Evolutionary conservation across 2,113 vertebrate species (phyloP).

Genomic region (Atractosteus spatula): DNA sequence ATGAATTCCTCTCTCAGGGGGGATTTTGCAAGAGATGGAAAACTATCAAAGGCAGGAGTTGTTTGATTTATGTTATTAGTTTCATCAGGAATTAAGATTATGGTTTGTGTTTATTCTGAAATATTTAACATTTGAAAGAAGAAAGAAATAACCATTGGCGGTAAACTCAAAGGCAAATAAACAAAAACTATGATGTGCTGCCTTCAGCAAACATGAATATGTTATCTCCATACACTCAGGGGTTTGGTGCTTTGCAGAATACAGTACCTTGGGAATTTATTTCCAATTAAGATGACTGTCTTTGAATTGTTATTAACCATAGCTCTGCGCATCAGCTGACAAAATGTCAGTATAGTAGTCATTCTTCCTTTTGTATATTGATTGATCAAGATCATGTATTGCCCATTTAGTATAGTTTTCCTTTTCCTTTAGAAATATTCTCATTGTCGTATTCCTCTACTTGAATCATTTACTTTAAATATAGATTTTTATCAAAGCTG

Average conservation of each 20-base stretch:
- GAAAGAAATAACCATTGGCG: neutral
- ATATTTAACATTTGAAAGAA: slow-evolving; percentile 5
- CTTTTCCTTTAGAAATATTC: no score
- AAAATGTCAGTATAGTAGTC: no score
- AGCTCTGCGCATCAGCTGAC: no score
- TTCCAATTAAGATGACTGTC: neutral
- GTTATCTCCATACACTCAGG: neutral
- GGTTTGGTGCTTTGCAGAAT: neutral
- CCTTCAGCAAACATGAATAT: neutral
- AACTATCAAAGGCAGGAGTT: neutral
- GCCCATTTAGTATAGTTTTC: no score
- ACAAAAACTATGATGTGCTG: neutral
- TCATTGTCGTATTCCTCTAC: no score
- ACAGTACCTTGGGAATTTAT: neutral
- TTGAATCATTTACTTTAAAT: no score
- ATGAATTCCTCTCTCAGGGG: no score
- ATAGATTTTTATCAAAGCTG: no score
- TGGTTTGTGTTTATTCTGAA: neutral
- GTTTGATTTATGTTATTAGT: neutral
- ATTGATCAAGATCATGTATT: no score
- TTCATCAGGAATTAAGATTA: neutral
- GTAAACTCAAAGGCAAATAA: neutral
- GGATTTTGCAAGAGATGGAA: neutral
- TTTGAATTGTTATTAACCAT: no score
- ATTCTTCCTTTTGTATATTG: no score